Evolutionary conservation across 2,113 vertebrate genomes (phyloP).

Genomic region (Gobius niger): DNA sequence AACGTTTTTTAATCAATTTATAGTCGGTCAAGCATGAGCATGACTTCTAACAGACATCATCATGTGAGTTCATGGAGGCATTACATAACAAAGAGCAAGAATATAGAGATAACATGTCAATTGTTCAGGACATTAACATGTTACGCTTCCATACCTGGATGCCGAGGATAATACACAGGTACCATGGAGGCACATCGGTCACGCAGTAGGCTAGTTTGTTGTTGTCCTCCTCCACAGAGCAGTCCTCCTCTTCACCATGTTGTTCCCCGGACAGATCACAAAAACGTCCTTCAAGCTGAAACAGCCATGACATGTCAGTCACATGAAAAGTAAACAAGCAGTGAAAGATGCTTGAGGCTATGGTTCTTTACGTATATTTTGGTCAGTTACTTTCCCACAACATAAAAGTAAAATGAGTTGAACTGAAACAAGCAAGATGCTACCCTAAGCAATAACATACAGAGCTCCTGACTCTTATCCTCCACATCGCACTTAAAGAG

Average conservation of each 20-base stretch:
- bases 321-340: conserved; percentile 2
- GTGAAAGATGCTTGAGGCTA: neutral
- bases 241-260: conserved; percentile 28
- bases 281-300: conserved; percentile 64
- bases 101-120: neutral
- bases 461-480: neutral
- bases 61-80: conserved; percentile 19
- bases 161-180: conserved; percentile 91
- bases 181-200: conserved; percentile 88
- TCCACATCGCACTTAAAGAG: neutral
- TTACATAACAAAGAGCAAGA: conserved; percentile 9
- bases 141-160: conserved; percentile 82
- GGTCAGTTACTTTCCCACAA: neutral
- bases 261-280: conserved; percentile 57
- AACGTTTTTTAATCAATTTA: neutral
- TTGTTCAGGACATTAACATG: too few relatives aligned
- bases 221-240: conserved; percentile 27
- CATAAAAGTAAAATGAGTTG: neutral
- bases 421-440: neutral
- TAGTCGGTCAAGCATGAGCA: neutral
- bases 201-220: conserved; percentile 81
- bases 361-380: neutral
- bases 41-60: conserved; percentile 1
- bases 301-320: neutral
- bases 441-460: too few relatives aligned